Base-by-base conservation (phyloP, 2,113 vertebrate genomes). In the Chitala chitala region DNA sequence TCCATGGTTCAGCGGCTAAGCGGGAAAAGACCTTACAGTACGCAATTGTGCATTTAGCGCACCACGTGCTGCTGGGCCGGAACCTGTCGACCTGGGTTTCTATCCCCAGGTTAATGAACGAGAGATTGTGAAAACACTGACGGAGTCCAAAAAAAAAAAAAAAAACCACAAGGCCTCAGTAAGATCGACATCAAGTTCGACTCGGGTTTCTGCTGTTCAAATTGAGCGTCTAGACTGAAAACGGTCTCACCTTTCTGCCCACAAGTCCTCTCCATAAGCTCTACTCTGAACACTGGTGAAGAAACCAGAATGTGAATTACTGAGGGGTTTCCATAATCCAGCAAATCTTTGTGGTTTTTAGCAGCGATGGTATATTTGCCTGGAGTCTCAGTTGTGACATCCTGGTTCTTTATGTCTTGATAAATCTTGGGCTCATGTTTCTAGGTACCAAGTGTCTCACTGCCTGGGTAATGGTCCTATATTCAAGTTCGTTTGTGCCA, bases 141-240 rank as follows among this genome's bases (percentile, higher is more conserved):
- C 7, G 42, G 31, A n/a, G 31, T n/a, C n/a, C n/a, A n/a, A n/a
- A n/a, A n/a, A n/a, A n/a, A n/a, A n/a, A n/a, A n/a, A 15, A 63
- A 63, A 44, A 75, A 15, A 26, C 53, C 48, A 17, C 42, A 36
- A 31, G 6, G 70, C 40, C 15, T 38, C 54, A 29, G 53, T 26
- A 72, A 29, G 3, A 29, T 10, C 7, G 15, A 0, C 2, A 3
- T 58, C 53, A 59, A 24, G 33, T 58, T 13, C 31, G 26, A 15
- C 24, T 58, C 65, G 48, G 40, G 74, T 56, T 68, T 56, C 65
- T 56, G 9, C 8, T 24, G 40, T 50, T 50, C 42, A 69, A 69
- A 59, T 70, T 56, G 36, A 59, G 56, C 24, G 53, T 75, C 65
- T 69, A 75, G 65, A 75, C 54, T 69, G 40, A 42, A 70, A n/a